A percentile compares a stretch with the other conserved stretches of the same genome.
These are phyloP conservation scores for Phainopepla nitens DNA, from an alignment of 2,113 vertebrate species.

Conservation along the genomic window DNA sequence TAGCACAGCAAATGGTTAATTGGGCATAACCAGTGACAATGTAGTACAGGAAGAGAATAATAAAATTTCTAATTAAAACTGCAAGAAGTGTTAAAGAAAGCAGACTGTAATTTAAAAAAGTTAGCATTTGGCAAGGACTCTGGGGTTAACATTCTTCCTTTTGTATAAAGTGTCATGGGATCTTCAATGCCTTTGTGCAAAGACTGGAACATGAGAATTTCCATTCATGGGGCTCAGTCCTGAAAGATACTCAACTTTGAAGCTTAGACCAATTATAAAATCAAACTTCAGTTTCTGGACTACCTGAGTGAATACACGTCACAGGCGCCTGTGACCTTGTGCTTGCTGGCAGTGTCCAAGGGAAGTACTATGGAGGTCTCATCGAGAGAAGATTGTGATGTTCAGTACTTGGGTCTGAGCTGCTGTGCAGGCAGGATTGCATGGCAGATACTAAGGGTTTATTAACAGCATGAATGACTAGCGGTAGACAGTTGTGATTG, in stretches of 20 bases:
- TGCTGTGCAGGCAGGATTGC: background rate
- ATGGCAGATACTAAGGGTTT: background rate
- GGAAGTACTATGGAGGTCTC: background rate
- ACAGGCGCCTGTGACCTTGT: background rate
- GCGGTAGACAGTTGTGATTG: background rate
- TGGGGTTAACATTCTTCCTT: constrained; percentile 7
- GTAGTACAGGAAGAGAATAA: constrained; percentile 14
- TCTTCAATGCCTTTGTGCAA: constrained; percentile 7
- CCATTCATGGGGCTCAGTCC: background rate
- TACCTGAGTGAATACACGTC: background rate
- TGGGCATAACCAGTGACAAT: constrained; percentile 11
- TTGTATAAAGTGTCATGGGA: constrained; percentile 18
- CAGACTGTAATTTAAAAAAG: constrained; percentile 10
- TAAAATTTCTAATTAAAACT: constrained; percentile 33
- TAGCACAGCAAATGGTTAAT: constrained; percentile 36
- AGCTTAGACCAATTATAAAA: constrained; percentile 8
- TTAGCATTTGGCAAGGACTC: constrained; percentile 41
- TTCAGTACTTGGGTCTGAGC: background rate
- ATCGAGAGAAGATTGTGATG: background rate
- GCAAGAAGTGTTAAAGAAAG: constrained; percentile 34
- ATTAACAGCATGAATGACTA: background rate
- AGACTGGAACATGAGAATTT: constrained; percentile 12
- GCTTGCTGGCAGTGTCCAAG: background rate
- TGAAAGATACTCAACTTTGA: background rate
- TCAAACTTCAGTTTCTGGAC: background rate